Base-by-base conservation (phyloP, 2,113 vertebrate species). In the Pseudonaja textilis region DNA sequence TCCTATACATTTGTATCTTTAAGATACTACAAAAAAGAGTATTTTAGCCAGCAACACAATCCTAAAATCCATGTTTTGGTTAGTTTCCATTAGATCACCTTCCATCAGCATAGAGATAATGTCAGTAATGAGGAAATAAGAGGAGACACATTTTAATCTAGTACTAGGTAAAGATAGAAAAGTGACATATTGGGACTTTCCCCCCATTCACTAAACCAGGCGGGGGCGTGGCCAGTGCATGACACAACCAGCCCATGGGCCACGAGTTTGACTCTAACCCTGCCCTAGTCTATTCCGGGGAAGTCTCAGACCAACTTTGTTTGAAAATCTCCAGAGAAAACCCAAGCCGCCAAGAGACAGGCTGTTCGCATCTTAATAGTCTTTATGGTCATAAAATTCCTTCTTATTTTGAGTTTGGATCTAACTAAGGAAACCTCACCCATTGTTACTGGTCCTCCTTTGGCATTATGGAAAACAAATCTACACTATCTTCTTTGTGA, bases 151-250 rank as follows among this genome's bases (percentile, higher is more conserved):
- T 74, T 39, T 74, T 18, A 34, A 74, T 74, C 16, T 93, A 93
- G 85, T 90, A 91, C 89, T 74, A 74, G 91, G 52, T 57, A 64
- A 81, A 85, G 74, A 52, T 87, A 86, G 94, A 94, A 85, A 93
- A 91, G 64, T 90, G 54, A 52, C 50, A 2, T 52, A 52, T 52
- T 12, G 11, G 50, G 50, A 52, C 50, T 52, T 52, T 52, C 3
- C 2, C 50, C 2, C 50, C 11, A 2, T 52, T 52, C 50, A 52
- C 10, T 52, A 52, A 52, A 52, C 50, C 50, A 52, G 11, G 50
- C 2, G 0, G 50, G 50, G 50, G 50, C 11, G 50, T 52, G 11
- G 50, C 50, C 50, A 52, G 50, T 2, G 10, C 50, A 12, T 52
- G 50, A 52, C 50, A 11, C 10, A 52, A 2, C 50, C 2, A 5